Evolutionary conservation across 2,113 vertebrate genomes (phyloP), one percentile per base, ranked within the genome.

Genomic region (Strix uralensis): DNA sequence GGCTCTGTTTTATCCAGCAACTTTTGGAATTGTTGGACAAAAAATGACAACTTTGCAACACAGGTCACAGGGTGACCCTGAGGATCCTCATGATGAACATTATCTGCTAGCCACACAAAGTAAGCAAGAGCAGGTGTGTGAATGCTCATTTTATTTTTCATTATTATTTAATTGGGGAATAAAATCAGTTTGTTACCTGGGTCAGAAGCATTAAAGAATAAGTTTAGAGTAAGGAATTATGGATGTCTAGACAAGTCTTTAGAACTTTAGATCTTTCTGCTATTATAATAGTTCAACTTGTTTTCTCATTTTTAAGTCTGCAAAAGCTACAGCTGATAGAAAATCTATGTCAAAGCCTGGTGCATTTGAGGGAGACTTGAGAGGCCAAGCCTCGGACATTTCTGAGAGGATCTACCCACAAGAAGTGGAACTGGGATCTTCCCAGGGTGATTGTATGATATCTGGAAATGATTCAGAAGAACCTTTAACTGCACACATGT

Each of bases 21-120:
- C 99, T 6, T 99, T 99, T 98, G 99, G 99, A 83, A 99, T 99
- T 10, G 98, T 99, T 52, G 99, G 99, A 63, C 99, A 99, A 98
- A 99, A 99, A 98, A 99, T 99, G 99, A 99, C 99, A 14, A 98
- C 97, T 54, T 96, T 99, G 86, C 99, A 99, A 89, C 99, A 99
- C 94, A 98, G 99, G 47, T 99, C 99, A 16, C 99, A 99, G 91
- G 99, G 99, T 7, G 99, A 99, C 81, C 97, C 99, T 2, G 99
- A 99, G 90, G 99, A 99, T 85, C 99, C 99, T 49, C 99, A 99
- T 11, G 99, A 99, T 96, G 99, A 99, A 15, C 99, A 99, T 91
- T 99, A 99, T 96, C 98, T 99, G 55, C 96, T 99, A 93, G 98
- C 98, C 65, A 99, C 99, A 12, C 99, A 99, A 96, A 99, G 99